These are phyloP conservation scores for Lasioglossum vierecki DNA, from an alignment of 2,888 invertebrate genomes.

Conservation along the genomic window DNA sequence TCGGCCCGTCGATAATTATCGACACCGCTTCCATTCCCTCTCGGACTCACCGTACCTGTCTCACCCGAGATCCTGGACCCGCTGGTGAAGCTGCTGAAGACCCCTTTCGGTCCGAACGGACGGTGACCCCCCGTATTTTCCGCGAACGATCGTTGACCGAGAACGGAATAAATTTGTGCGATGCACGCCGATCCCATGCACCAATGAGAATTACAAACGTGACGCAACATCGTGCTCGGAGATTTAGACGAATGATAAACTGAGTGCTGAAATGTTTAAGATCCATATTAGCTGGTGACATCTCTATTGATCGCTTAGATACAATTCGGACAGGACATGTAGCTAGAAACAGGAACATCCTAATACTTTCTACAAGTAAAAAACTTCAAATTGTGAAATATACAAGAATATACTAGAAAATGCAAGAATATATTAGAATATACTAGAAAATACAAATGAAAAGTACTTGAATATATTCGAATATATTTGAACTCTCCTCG, in stretches of 20 bases:
- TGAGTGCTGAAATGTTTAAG: not conserved
- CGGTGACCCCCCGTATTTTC: conserved; percentile 40
- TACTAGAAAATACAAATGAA: not conserved
- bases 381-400: not conserved
- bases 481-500: no score
- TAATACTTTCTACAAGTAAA: no score
- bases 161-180: conserved; percentile 26
- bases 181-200: not conserved
- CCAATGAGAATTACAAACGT: not conserved
- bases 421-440: not conserved
- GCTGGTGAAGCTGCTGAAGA: conserved; percentile 6
- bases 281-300: not conserved
- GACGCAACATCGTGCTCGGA: not conserved
- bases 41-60: conserved; percentile 20
- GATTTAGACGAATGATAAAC: not conserved
- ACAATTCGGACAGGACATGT: no score
- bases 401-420: no score
- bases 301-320: no score
- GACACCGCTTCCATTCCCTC: conserved; percentile 47
- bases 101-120: conserved; percentile 34
- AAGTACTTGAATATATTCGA: not conserved
- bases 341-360: no score
- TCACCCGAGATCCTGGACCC: conserved; percentile 24
- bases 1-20: conserved; percentile 70
- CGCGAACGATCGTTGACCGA: conserved; percentile 38